phyloP scores from a whole-genome alignment of 1,140 invertebrate species.

The Drosophila ohnishii region DNA sequence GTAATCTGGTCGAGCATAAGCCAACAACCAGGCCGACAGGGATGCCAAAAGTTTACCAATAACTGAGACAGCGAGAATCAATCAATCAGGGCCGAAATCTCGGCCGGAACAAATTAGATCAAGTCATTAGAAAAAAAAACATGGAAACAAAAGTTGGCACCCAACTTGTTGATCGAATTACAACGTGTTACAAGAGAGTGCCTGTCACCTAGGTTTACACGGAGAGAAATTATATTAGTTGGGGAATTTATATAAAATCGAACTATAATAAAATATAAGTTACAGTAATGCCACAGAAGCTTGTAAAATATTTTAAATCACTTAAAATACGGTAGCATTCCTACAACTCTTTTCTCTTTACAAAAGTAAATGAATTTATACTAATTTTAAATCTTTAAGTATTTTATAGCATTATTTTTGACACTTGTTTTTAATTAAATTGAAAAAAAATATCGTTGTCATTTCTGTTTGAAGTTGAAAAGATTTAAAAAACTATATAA shows the following conservation, averaged over 20 bases:
- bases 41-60: constrained; percentile 64
- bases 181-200: constrained; percentile 38
- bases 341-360: not conserved
- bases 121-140: constrained; percentile 49
- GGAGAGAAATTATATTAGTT: not conserved
- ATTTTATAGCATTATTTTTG: not conserved
- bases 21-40: constrained; percentile 20
- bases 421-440: too few relatives aligned
- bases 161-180: constrained; percentile 78
- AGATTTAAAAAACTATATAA: not conserved
- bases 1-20: constrained; percentile 51
- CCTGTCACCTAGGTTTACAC: not conserved
- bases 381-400: not conserved
- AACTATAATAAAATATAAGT: not conserved
- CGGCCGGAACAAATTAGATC: constrained; percentile 51
- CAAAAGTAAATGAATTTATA: not conserved
- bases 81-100: constrained; percentile 56
- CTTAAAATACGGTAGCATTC: not conserved
- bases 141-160: constrained; percentile 44
- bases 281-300: not conserved
- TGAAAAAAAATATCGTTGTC: not conserved
- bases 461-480: not conserved
- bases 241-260: not conserved
- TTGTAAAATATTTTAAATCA: not conserved
- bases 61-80: constrained; percentile 46